A percentile compares a stretch with the other conserved stretches of the same genome.
Conservation (phyloP, 2,797 vertebrate species). For the Mus spretus region DNA sequence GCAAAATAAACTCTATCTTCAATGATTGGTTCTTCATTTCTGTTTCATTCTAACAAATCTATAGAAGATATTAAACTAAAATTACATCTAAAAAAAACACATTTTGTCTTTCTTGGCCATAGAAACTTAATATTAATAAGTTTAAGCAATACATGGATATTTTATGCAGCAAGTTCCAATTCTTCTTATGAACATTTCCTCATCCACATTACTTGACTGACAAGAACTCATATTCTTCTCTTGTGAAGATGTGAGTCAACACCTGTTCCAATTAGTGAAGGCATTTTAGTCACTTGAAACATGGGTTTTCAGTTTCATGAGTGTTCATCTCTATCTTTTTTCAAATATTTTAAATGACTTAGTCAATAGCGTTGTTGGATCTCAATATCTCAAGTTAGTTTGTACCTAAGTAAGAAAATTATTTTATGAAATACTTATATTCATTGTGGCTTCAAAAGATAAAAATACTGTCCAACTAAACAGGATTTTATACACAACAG, state of each 20-base stretch:
- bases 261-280: not conserved
- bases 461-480: not conserved
- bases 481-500: not conserved
- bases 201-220: not conserved
- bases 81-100: not conserved
- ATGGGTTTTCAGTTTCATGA: not conserved
- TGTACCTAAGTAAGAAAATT: not conserved
- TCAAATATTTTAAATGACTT: not conserved
- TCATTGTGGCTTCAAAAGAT: not conserved
- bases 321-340: not conserved
- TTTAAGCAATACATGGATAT: not conserved
- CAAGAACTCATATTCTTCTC: not conserved
- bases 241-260: not conserved
- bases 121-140: not conserved
- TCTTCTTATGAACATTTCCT: not conserved
- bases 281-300: not conserved
- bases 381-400: not conserved
- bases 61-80: slow-evolving; percentile 23
- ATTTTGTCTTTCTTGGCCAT: not conserved
- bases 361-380: not conserved
- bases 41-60: not conserved
- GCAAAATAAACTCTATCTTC: slow-evolving; percentile 77
- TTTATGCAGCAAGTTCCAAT: not conserved
- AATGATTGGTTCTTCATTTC: slow-evolving; percentile 76
- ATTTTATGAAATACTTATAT: not conserved